phyloP scores from a whole-genome alignment of 2,888 invertebrate genomes.

The Cybosia mesomella region DNA sequence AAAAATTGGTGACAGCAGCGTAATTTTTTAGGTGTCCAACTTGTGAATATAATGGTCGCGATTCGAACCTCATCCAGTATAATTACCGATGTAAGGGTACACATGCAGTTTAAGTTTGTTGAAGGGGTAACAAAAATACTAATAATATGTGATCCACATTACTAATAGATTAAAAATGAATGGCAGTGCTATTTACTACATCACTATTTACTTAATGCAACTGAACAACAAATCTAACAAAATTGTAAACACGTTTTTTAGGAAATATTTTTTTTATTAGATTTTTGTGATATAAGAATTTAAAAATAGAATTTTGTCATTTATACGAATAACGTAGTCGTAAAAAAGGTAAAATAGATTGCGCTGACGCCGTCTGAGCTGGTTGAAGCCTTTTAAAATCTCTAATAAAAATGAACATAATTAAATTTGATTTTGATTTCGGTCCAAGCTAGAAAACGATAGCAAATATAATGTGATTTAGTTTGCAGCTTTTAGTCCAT shows the following conservation, averaged over 20 bases:
- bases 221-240: neutral
- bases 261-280: neutral
- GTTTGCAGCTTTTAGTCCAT: conserved; percentile 52
- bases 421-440: neutral
- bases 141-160: no score
- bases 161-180: neutral
- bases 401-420: neutral
- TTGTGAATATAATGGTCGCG: no score
- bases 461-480: conserved; percentile 50
- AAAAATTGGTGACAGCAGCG: no score
- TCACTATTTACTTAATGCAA: neutral
- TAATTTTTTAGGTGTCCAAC: no score
- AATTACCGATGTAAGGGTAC: no score
- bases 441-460: neutral
- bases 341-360: neutral
- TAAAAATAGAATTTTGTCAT: neutral
- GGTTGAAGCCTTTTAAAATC: neutral
- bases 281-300: neutral
- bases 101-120: no score
- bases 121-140: no score
- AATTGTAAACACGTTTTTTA: neutral
- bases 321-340: no score
- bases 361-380: neutral
- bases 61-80: no score
- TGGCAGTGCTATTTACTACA: neutral